phyloP scores from a whole-genome alignment of 1,140 invertebrate species.

The Belonocnema kinseyi region DNA sequence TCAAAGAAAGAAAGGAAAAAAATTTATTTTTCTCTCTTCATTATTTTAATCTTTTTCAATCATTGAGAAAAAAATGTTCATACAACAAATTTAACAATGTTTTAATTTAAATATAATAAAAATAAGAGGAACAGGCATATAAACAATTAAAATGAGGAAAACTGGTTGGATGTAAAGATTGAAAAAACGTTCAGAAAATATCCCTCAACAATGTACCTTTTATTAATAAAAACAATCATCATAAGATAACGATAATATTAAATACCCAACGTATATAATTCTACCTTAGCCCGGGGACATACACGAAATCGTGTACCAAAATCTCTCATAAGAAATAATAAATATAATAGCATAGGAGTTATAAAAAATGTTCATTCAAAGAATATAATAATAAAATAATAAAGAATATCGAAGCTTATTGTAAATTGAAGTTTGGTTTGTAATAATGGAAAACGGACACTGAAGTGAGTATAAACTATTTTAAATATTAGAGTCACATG shows the following conservation, averaged over 20 bases:
- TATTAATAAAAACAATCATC: conserved; percentile 61
- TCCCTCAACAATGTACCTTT: conserved; percentile 68
- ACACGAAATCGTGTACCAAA: conserved; percentile 41
- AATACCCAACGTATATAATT: conserved; percentile 45
- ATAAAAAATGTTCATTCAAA: conserved; percentile 25
- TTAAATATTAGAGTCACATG: conserved; percentile 51
- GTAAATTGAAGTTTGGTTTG: not conserved
- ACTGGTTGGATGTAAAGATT: conserved; percentile 38
- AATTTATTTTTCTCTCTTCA: no score
- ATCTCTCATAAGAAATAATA: conserved; percentile 35
- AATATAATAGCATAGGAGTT: conserved; percentile 39
- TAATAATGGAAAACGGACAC: not conserved
- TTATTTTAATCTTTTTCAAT: no score
- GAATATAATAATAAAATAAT: conserved; percentile 13
- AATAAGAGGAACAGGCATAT: not conserved
- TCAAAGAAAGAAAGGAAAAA: no score
- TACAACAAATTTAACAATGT: no score
- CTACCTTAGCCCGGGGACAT: conserved; percentile 30
- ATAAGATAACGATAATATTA: conserved; percentile 60
- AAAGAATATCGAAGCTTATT: not conserved
- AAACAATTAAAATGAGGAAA: not conserved
- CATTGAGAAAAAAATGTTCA: no score
- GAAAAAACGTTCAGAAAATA: conserved; percentile 64
- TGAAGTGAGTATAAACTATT: conserved; percentile 54
- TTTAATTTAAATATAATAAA: not conserved